phyloP scores from a whole-genome alignment of 2,888 invertebrate genomes.

The Neelides folsomi region DNA sequence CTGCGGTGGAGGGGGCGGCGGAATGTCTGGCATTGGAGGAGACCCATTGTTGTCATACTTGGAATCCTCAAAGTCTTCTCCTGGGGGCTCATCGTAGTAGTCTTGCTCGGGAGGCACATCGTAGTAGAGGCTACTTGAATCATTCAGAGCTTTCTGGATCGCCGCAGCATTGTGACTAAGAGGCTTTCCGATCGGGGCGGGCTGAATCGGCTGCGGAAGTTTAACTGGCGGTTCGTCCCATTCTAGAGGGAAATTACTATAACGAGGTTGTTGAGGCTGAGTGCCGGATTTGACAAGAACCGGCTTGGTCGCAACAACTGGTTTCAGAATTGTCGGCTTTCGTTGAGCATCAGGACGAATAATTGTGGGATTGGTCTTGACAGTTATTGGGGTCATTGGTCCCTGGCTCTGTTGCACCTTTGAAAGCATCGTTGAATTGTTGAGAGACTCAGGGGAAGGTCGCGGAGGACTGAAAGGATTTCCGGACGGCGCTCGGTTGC shows the following conservation, averaged over 20 bases:
- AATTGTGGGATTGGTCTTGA: neutral
- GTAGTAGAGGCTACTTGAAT: constrained; percentile 15
- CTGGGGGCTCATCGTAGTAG: constrained; percentile 12
- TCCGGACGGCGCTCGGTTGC: constrained; percentile 8
- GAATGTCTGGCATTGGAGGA: constrained; percentile 28
- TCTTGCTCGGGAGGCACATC: constrained; percentile 29
- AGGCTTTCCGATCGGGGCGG: too few relatives aligned
- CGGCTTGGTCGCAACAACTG: constrained; percentile 1
- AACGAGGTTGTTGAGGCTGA: constrained; percentile 1
- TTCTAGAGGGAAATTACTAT: constrained; percentile 9
- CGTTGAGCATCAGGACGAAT: neutral
- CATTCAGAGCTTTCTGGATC: constrained; percentile 12
- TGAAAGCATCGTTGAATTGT: neutral
- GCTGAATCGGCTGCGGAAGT: neutral
- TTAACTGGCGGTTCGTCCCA: constrained; percentile 26
- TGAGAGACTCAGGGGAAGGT: constrained; percentile 22
- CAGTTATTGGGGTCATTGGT: neutral
- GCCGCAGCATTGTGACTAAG: constrained; percentile 11
- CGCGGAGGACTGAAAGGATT: constrained; percentile 32
- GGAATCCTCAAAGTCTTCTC: constrained; percentile 12
- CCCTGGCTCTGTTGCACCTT: neutral
- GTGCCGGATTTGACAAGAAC: neutral
- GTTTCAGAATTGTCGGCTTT: constrained; percentile 20
- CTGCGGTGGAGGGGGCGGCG: constrained; percentile 26
- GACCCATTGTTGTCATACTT: constrained; percentile 8